Percentiles rank a stretch among this genome's conserved stretches.
Evolutionary conservation across 2,797 vertebrate genomes (phyloP).

Genomic region (Propithecus perrieri): DNA sequence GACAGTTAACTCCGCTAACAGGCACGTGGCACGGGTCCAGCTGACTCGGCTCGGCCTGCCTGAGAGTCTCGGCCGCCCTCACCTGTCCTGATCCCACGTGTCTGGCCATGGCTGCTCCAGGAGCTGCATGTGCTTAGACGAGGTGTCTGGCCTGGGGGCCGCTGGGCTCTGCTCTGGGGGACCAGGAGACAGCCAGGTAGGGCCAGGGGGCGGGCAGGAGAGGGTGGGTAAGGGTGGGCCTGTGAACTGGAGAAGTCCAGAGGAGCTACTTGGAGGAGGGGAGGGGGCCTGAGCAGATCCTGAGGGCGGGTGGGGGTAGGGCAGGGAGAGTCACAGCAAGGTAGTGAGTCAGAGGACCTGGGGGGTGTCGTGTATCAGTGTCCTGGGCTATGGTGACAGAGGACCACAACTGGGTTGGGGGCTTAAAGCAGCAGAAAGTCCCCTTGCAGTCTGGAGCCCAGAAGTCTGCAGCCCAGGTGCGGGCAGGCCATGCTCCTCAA

Average conservation of each 20-base stretch:
- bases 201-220: too few species aligned
- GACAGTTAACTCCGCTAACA: neutral
- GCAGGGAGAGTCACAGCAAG: neutral
- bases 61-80: neutral
- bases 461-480: neutral
- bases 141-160: neutral
- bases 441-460: neutral
- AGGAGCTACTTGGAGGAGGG: neutral
- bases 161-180: neutral
- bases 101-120: neutral
- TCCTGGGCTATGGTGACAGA: neutral
- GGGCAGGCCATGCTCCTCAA: neutral
- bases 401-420: neutral
- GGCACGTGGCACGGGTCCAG: accelerated
- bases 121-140: neutral
- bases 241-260: neutral
- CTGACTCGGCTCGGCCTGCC: neutral
- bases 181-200: neutral
- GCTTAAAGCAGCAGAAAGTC: neutral
- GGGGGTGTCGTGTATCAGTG: neutral
- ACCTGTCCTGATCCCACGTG: neutral
- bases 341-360: neutral
- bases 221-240: neutral
- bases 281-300: neutral
- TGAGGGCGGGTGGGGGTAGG: neutral